Base-by-base conservation (phyloP, 1,140 invertebrate genomes). In the Hypsibius dujardini region DNA sequence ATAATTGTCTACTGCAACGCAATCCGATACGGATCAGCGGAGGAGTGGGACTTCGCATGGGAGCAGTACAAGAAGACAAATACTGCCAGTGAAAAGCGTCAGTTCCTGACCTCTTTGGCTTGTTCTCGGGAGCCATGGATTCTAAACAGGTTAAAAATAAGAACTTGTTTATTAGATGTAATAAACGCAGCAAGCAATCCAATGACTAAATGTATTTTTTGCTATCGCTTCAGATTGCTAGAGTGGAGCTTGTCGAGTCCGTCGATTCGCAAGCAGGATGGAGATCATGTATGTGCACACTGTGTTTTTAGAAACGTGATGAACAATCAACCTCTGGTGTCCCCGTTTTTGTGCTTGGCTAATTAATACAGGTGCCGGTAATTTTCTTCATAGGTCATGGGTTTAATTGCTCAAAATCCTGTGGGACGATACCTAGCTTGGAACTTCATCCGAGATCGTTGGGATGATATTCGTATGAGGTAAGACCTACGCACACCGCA, bases 21-120 rank as follows among this genome's bases (percentile, higher is more conserved):
- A 0, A 80, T 94, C 0, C 82, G 82, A 72, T 77, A 87, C 73
- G 90, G 91, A 42, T 81, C 81, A 12, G 82, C 85, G 72, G 79
- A 82, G 0, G 87, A 90, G 73, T 95, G 90, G 90, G 81, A 89
- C 62, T 90, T 88, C 80, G 81, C 89, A 2, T 88, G 88, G 82
- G 76, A 86, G 40, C 80, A 86, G 47, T 92, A 90, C 75, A 78
- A 83, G 62, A 81, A 82, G 42, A 83, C 87, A 0, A 86, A 88
- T 77, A 85, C 87, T 0, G 87, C 85, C 1, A 84, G 86, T 0
- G 90, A 92, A 76, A 86, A 88, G 75, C 46, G 69, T 2, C 69
- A 72, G 40, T 70, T 77, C 2, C 73, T 75, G 40, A 46, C 28
- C 1, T 71, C 75, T 0, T 7, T 77, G 70, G 70, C 74, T 15